Percentiles rank a stretch among this genome's conserved stretches.
Evolutionary conservation across 2,113 vertebrate species (phyloP).

Genomic region (Amazona guildingii): DNA sequence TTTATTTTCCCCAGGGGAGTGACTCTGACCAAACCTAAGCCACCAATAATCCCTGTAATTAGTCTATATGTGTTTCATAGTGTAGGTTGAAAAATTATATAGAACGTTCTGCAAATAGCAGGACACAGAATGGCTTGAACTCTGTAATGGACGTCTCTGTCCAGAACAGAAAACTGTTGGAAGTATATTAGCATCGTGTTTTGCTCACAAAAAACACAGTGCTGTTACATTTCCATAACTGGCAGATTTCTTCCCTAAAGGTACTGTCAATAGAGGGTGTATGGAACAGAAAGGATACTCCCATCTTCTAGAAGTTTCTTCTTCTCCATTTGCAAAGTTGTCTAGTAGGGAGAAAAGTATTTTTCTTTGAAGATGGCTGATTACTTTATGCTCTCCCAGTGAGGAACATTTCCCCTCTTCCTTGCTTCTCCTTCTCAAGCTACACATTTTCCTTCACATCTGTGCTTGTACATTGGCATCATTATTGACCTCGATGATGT

Average conservation of each 20-base stretch:
- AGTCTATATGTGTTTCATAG: slow-evolving; percentile 30
- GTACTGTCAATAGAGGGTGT: not conserved
- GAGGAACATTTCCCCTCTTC: not conserved
- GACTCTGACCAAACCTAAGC: not conserved
- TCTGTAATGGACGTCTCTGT: not conserved
- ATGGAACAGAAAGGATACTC: not conserved
- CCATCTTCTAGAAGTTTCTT: not conserved
- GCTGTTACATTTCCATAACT: not conserved
- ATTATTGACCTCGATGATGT: not conserved
- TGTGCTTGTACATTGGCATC: not conserved
- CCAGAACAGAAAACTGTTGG: not conserved
- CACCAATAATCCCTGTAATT: slow-evolving; percentile 41
- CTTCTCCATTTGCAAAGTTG: not conserved
- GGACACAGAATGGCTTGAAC: not conserved
- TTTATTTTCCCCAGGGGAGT: slow-evolving; percentile 23
- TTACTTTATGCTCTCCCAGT: not conserved
- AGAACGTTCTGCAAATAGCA: not conserved
- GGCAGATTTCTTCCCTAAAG: not conserved
- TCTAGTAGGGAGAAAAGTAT: not conserved
- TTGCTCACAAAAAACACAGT: not conserved
- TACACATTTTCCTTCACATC: not conserved
- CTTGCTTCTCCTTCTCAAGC: not conserved
- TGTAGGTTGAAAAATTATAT: slow-evolving; percentile 18
- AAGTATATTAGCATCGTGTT: not conserved
- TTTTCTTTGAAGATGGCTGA: slow-evolving; percentile 8